phyloP scores from a whole-genome alignment of 2,888 invertebrate species.

The Machimus atricapillus region DNA sequence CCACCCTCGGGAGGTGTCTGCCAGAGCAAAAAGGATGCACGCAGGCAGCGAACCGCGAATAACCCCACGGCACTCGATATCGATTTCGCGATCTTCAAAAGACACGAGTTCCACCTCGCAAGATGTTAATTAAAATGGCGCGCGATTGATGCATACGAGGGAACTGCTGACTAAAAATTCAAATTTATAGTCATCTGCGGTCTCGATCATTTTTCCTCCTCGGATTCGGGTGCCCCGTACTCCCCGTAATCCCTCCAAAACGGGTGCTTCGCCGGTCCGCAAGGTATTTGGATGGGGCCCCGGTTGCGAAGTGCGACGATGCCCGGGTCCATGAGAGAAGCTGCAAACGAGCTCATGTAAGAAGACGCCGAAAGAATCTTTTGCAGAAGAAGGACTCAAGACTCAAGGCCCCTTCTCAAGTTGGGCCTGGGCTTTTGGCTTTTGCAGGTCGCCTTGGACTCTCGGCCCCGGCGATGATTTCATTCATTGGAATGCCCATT shows the following conservation, averaged over 20 bases:
- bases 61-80: slow-evolving; percentile 42
- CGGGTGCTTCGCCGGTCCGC: neutral
- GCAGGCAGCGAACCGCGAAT: neutral
- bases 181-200: slow-evolving; percentile 49
- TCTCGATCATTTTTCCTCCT: slow-evolving; percentile 45
- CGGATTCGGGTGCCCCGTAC: slow-evolving; percentile 12
- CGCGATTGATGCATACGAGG: slow-evolving; percentile 32
- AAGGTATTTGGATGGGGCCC: neutral
- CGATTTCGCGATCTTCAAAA: slow-evolving; percentile 44
- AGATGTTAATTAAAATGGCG: slow-evolving; percentile 43
- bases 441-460: neutral
- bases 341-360: neutral
- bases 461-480: slow-evolving; percentile 35
- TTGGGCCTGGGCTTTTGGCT: neutral
- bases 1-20: neutral
- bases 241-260: too few species aligned
- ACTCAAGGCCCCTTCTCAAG: neutral
- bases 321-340: neutral
- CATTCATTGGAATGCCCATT: slow-evolving; percentile 45
- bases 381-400: slow-evolving; percentile 1
- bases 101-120: slow-evolving; percentile 22
- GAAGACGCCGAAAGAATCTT: slow-evolving; percentile 1
- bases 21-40: neutral
- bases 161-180: slow-evolving; percentile 41
- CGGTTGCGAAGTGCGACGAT: neutral